Base-by-base conservation (phyloP, 2,113 vertebrate genomes). In the Spizaetus ornatus region DNA sequence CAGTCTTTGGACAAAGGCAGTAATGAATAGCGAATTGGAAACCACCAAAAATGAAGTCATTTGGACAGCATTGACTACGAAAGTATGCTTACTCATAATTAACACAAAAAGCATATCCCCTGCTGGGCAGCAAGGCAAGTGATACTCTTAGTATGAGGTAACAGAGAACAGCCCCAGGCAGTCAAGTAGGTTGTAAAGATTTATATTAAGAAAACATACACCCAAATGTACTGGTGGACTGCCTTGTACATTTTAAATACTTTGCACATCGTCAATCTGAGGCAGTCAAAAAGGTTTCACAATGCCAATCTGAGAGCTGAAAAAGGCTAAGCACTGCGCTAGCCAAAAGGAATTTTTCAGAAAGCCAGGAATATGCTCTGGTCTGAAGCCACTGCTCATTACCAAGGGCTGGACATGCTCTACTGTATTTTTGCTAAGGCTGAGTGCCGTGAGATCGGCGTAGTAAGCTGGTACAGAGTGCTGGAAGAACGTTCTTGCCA, bases 121-220 rank as follows among this genome's bases (percentile, higher is more conserved):
- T 29, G 29, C 50, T 42, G 50, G 20, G 73, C 34, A 80, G 58
- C 20, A n/a, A 48, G 42, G 22, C 11, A 17, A 31, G 67, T 1
- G 31, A 11, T 8, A 18, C 26, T 21, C 36, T 22, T 26, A 5
- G 6, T 31, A 8, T 6, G 26, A 17, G 21, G 32, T 42, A 32
- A 17, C 5, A 7, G 61, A 22, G 40, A 42, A 13, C 31, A 50
- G 52, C 48, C 48, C 42, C 19, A 10, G 76, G 29, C 31, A n/a
- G 52, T 25, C 50, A 21, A 16, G 14, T 2, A 12, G 59, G 31
- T 21, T 20, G 16, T 36, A n/a, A 56, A n/a, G n/a, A 13, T n/a
- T 26, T 31, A 20, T 4, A 17, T 29, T 16, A 48, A n/a, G 29
- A 31, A 48, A 36, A 53, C 0, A 1, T 22, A 38, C 7, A 6